Percentiles rank a stretch among this genome's conserved stretches.
These are phyloP conservation scores for Pseudomyrmex concolor DNA, from an alignment of 1,140 invertebrate species.

Conservation along the genomic window DNA sequence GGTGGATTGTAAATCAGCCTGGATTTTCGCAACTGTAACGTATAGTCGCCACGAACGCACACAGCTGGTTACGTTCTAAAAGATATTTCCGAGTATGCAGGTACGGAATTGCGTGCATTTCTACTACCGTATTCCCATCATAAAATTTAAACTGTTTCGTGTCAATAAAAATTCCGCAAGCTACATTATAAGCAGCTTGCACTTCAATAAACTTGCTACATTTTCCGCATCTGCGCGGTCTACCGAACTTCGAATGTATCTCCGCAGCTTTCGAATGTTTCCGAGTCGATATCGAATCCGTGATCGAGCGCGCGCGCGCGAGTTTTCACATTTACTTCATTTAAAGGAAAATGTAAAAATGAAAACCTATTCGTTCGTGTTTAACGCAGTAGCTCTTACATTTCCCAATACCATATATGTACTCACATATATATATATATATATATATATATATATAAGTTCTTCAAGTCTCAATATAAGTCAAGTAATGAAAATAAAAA, in stretches of 20 bases:
- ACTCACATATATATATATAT: too few relatives aligned
- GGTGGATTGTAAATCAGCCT: conserved; percentile 30
- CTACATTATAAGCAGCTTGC: conserved; percentile 25
- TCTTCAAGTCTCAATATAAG: background rate
- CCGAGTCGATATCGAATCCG: background rate
- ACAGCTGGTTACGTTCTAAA: conserved; percentile 46
- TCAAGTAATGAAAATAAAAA: background rate
- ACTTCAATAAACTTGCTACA: conserved; percentile 38
- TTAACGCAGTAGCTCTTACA: background rate
- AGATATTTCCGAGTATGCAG: background rate
- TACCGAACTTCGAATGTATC: conserved; percentile 28
- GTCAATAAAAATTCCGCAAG: conserved; percentile 51
- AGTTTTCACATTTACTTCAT: background rate
- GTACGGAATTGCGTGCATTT: conserved; percentile 34
- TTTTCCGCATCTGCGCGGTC: conserved; percentile 17
- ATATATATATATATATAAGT: background rate
- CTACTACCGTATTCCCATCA: conserved; percentile 14
- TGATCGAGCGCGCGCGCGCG: background rate
- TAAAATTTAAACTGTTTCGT: conserved; percentile 58
- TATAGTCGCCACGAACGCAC: conserved; percentile 24
- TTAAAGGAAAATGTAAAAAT: background rate
- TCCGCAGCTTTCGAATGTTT: conserved; percentile 7
- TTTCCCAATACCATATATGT: background rate
- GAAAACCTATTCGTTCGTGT: background rate
- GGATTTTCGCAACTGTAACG: conserved; percentile 49